Evolutionary conservation across 1,140 invertebrate genomes (phyloP).

Genomic region (Dryas iulia): DNA sequence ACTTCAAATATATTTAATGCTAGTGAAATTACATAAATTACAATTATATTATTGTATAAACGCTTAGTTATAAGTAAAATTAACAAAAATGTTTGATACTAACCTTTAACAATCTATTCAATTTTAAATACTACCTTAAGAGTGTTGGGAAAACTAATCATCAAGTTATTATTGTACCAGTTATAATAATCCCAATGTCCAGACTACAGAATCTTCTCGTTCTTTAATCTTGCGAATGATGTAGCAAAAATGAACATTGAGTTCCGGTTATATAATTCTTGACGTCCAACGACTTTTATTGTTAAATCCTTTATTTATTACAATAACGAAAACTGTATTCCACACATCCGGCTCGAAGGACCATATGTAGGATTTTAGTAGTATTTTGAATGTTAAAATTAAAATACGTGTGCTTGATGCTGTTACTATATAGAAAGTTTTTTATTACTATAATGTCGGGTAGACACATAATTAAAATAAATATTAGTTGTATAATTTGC

Average conservation of each 20-base stretch:
- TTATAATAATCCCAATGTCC: not conserved
- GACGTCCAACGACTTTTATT: too few relatives aligned
- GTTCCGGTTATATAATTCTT: too few relatives aligned
- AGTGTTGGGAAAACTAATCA: constrained; percentile 1
- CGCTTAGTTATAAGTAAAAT: not conserved
- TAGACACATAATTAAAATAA: too few relatives aligned
- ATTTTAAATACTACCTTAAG: not conserved
- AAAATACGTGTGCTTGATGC: too few relatives aligned
- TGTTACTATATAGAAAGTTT: too few relatives aligned
- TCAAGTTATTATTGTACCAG: not conserved
- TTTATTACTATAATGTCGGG: too few relatives aligned
- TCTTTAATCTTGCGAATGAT: not conserved
- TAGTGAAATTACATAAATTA: not conserved
- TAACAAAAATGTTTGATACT: not conserved
- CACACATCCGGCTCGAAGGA: too few relatives aligned
- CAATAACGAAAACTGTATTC: too few relatives aligned
- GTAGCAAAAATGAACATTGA: not conserved
- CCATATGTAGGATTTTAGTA: too few relatives aligned
- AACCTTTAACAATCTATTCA: not conserved
- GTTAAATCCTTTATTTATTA: too few relatives aligned
- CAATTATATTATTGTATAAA: not conserved
- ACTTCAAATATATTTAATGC: not conserved
- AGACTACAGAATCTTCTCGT: constrained; percentile 1
- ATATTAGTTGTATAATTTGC: too few relatives aligned
- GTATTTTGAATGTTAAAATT: too few relatives aligned